phyloP scores from a whole-genome alignment of 2,113 vertebrate genomes.

The Solenodon paradoxus region DNA sequence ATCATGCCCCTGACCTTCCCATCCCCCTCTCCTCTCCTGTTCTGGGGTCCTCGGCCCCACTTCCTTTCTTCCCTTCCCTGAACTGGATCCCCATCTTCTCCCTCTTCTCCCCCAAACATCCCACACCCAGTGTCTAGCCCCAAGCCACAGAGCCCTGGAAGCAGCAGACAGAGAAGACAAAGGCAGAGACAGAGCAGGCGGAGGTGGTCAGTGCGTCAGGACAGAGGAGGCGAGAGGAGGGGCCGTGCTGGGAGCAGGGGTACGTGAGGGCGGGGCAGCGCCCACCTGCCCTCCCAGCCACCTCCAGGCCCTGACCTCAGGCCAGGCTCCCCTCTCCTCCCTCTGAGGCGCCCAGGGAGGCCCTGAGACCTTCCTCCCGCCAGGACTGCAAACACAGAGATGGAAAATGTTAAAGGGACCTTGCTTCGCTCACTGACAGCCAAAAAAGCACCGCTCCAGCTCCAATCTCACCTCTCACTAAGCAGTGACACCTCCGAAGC shows the following conservation, averaged over 20 bases:
- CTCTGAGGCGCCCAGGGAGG: neutral
- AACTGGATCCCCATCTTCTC: neutral
- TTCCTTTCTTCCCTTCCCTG: neutral
- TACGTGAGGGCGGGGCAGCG: neutral
- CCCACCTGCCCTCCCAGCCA: neutral
- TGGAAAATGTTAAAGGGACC: constrained; percentile 77
- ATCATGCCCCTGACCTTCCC: constrained; percentile 38
- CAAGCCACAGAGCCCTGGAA: neutral
- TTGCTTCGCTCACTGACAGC: constrained; percentile 70
- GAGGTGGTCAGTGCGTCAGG: neutral
- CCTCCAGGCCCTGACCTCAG: neutral
- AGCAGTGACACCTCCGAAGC: neutral
- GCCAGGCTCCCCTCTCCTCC: neutral
- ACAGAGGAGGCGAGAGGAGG: neutral
- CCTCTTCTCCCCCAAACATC: neutral
- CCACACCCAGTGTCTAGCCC: constrained; percentile 12
- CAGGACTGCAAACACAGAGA: constrained; percentile 40
- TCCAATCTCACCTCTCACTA: neutral
- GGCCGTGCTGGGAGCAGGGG: neutral
- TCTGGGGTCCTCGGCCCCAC: neutral
- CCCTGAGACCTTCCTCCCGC: constrained; percentile 1
- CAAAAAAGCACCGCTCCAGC: constrained; percentile 59
- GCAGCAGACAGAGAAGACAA: constrained; percentile 11
- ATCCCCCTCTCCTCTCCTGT: neutral
- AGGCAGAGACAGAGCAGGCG: neutral